Evolutionary conservation across 2,113 vertebrate genomes (phyloP).

Genomic region (Promerops cafer): DNA sequence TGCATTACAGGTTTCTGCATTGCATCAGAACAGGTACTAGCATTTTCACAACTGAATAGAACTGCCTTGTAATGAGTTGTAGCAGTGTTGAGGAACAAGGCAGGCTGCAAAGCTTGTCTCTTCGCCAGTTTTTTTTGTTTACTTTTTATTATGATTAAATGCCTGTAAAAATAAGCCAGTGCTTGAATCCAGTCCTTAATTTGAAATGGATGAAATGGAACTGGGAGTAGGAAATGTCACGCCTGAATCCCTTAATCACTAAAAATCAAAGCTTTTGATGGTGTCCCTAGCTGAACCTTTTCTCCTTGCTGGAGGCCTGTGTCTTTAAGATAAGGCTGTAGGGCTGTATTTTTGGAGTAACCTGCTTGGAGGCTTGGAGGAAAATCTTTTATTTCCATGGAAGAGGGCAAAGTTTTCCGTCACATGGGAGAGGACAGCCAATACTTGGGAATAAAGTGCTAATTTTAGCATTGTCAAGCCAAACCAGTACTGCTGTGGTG

Average conservation of each 20-base stretch:
- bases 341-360: neutral
- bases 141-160: constrained; percentile 3
- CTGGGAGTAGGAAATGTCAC: neutral
- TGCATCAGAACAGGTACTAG: neutral
- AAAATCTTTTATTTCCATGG: neutral
- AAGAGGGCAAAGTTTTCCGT: neutral
- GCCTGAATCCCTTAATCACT: neutral
- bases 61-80: neutral
- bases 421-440: neutral
- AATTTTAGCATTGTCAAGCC: constrained; percentile 28
- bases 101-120: neutral
- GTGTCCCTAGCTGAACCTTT: neutral
- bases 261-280: constrained; percentile 10
- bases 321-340: neutral
- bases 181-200: constrained; percentile 13
- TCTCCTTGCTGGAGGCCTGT: neutral
- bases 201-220: neutral
- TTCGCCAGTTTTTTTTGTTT: neutral
- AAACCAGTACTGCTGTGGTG: neutral
- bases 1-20: neutral
- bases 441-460: neutral
- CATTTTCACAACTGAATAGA: neutral
- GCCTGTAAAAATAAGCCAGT: constrained; percentile 4
- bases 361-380: neutral
- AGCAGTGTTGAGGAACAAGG: neutral